phyloP scores from a whole-genome alignment of 2,888 invertebrate genomes.

The Philhelius pedissequus region DNA sequence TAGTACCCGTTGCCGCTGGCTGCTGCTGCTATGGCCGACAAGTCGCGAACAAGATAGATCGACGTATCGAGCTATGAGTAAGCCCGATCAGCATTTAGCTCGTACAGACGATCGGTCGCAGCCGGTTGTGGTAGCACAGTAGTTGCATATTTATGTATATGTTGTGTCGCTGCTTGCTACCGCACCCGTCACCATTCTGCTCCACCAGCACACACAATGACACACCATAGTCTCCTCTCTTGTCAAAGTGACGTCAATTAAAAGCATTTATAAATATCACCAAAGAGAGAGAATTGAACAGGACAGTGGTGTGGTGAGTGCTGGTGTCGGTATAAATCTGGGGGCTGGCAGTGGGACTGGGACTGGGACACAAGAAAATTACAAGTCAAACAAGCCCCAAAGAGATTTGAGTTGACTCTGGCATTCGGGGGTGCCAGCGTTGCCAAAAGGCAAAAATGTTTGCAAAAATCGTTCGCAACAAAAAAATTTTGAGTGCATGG shows the following conservation, averaged over 20 bases:
- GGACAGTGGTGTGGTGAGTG: background rate
- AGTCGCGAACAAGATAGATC: constrained; percentile 19
- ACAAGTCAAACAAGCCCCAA: constrained; percentile 29
- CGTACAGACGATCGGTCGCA: constrained; percentile 64
- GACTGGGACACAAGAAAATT: background rate
- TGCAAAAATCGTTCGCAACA: background rate
- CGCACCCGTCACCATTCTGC: background rate
- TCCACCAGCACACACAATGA: background rate
- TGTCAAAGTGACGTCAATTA: constrained; percentile 67
- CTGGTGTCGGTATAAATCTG: no score
- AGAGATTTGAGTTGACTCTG: background rate
- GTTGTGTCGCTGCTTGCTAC: constrained; percentile 4
- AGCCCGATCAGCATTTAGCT: constrained; percentile 62
- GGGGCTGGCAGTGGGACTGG: background rate
- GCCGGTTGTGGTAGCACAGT: constrained; percentile 33
- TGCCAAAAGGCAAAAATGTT: background rate
- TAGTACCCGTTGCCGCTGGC: background rate
- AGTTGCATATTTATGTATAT: constrained; percentile 2
- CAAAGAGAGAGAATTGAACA: background rate
- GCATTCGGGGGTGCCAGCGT: background rate
- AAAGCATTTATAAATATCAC: constrained; percentile 60
- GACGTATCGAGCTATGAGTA: constrained; percentile 63
- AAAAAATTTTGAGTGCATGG: background rate
- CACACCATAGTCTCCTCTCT: constrained; percentile 26
- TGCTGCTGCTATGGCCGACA: background rate